Percentiles rank a stretch among this genome's conserved stretches.
Conservation (phyloP, 2,113 vertebrate species). For the Forbesichthys agassizii region DNA sequence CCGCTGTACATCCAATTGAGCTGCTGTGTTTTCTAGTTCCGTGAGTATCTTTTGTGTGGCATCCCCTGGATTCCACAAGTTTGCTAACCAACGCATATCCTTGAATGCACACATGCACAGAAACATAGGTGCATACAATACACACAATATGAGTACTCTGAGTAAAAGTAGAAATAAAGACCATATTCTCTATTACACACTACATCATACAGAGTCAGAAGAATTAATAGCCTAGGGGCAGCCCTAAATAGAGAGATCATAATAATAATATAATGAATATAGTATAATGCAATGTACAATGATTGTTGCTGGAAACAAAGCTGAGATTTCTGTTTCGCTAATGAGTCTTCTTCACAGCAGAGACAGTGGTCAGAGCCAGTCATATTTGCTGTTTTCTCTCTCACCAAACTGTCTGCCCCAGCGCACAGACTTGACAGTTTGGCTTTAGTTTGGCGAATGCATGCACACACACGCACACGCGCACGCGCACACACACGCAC, state of each 20-base stretch:
- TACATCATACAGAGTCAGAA: no score
- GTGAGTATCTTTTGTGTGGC: neutral
- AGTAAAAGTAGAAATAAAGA: no score
- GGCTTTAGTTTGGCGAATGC: neutral
- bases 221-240: no score
- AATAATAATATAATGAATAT: no score
- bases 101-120: neutral
- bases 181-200: neutral
- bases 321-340: no score
- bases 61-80: conserved; percentile 41
- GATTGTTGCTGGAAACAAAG: no score
- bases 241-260: no score
- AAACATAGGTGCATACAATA: neutral
- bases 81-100: conserved; percentile 39
- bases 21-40: conserved; percentile 53
- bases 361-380: neutral
- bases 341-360: no score
- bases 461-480: conserved; percentile 2
- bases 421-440: conserved; percentile 3
- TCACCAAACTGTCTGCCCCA: neutral
- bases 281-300: no score
- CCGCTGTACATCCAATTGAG: conserved; percentile 68
- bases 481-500: neutral
- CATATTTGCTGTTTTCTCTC: neutral
- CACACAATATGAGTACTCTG: neutral